Base-by-base conservation (phyloP, 1,140 invertebrate genomes). In the Rhizoglyphus robini region DNA sequence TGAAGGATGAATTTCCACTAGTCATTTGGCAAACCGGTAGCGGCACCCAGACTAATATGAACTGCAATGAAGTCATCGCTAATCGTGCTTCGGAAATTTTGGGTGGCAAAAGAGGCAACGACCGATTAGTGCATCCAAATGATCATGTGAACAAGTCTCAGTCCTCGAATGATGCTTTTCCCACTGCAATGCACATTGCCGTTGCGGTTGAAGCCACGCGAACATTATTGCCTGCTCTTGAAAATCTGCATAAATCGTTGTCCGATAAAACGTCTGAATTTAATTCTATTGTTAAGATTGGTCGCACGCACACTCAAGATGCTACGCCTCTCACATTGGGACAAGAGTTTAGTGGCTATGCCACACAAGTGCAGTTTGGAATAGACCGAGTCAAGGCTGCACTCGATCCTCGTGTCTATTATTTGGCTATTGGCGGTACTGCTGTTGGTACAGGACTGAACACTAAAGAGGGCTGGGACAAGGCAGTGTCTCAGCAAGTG, bases 31-130 rank as follows among this genome's bases (percentile, higher is more conserved):
- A 98, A 81, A 98, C 96, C 23, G 96, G 96, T 25, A 99, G 95
- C 49, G 96, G 96, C 30, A 99, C 96, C 0, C 96, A 99, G 77
- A 88, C 87, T n/a, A 99, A 99, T 76, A 99, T 99, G 96, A 99
- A 99, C 74, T 90, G 93, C 1, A 99, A 99, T 77, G 96, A 99
- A 82, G 79, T 80, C 2, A 81, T 84, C 63, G 79, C 81, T 48
- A 99, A 99, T 77, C 81, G 93, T 58, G 96, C 96, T 2, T 99
- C 98, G 73, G 88, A 99, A 79, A 78, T 97, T 54, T 70, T 98
- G 32, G 67, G 93, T 25, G 96, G 96, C 18, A 80, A 86, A 72
- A 78, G 98, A 4, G 96, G 96, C 46, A 88, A 86, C 18, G 18
- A 41, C n/a, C 98, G 98, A 76, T 83, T 76, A 58, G 92, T 99